Percentiles rank a stretch among this genome's conserved stretches.
Conservation (phyloP, 2,113 vertebrate genomes). For the Cyphomyrus discorhynchus region DNA sequence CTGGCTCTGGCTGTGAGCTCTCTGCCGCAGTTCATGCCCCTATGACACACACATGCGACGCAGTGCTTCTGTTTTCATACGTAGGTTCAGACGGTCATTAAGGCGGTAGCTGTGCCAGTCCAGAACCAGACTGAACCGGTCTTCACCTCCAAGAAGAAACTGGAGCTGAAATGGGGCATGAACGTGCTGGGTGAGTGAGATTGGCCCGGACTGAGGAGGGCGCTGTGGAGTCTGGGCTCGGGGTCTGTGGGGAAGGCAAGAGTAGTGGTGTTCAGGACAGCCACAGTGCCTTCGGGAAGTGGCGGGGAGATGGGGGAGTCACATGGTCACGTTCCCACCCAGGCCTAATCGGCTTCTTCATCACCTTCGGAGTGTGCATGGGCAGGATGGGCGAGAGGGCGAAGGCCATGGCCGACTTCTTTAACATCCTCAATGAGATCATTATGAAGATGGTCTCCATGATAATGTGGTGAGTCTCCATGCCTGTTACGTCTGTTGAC, state of each 20-base stretch:
- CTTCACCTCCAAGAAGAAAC: conserved; percentile 53
- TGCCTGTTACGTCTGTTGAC: not conserved
- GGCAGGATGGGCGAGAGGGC: conserved; percentile 69
- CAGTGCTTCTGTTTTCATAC: not conserved
- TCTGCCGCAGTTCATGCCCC: not conserved
- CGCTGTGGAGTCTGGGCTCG: not conserved
- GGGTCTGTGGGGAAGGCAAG: not conserved
- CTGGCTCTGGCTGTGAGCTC: not conserved
- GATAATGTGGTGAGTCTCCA: conserved; percentile 71
- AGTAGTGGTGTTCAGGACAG: not conserved
- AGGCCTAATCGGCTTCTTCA: conserved; percentile 78
- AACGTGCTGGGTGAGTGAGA: conserved; percentile 68
- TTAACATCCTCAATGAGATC: conserved; percentile 77
- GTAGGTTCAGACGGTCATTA: conserved; percentile 69
- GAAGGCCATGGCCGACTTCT: conserved; percentile 70
- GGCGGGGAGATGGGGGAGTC: not conserved
- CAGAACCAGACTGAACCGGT: conserved; percentile 54
- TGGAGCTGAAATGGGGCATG: conserved; percentile 76
- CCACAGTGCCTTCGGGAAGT: not conserved
- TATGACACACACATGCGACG: too few species aligned
- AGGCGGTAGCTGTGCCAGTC: conserved; percentile 42
- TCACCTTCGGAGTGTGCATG: conserved; percentile 73
- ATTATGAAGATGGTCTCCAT: conserved; percentile 76
- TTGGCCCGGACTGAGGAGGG: not conserved
- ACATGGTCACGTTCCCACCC: not conserved